Base-by-base conservation (phyloP, 2,797 vertebrate genomes). In the Podarcis siculus region DNA sequence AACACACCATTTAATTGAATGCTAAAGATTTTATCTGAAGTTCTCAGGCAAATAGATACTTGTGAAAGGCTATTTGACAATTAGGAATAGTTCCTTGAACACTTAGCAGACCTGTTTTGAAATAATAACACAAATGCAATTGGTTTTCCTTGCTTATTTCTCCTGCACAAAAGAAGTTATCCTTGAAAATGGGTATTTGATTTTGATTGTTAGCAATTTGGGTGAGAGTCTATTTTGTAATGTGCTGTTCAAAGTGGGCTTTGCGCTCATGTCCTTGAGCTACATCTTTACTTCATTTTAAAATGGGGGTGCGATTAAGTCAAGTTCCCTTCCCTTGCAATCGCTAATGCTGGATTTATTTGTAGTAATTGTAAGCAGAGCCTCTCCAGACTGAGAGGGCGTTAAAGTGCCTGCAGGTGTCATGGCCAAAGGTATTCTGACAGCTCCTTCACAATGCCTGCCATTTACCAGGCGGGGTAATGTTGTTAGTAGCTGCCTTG, bases 101-200 rank as follows among this genome's bases (percentile, higher is more conserved):
- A 17, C 58, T 86, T 21, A 64, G 55, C 8, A 32, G 39, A 37
- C 45, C 79, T 27, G 17, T 75, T 87, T 75, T 66, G 37, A 55
- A 86, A 66, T 81, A 32, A 61, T 15, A 87, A 37, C 27, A 42
- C 35, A 72, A 82, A 87, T 73, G 55, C 12, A 42, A 9, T 75
- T 72, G 78, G 15, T 73, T 8, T 79, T 0, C 61, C 0, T 77
- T 27, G 5, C 10, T 79, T 72, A 64, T 79, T 78, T 85, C 67
- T 83, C 91, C 86, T 17, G 23, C 2, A 82, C 39, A 80, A 89
- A 42, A 69, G n/a, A 71, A 30, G 89, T 13, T 82, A 1, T 83
- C 93, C 23, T 13, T 90, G 1, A 27, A 88, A 32, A 6, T 55
- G 80, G 69, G 35, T 82, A 77, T 90, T 88, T 89, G 49, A 77